Base-by-base conservation (phyloP, 1,140 invertebrate genomes). In the Cydia amplana region DNA sequence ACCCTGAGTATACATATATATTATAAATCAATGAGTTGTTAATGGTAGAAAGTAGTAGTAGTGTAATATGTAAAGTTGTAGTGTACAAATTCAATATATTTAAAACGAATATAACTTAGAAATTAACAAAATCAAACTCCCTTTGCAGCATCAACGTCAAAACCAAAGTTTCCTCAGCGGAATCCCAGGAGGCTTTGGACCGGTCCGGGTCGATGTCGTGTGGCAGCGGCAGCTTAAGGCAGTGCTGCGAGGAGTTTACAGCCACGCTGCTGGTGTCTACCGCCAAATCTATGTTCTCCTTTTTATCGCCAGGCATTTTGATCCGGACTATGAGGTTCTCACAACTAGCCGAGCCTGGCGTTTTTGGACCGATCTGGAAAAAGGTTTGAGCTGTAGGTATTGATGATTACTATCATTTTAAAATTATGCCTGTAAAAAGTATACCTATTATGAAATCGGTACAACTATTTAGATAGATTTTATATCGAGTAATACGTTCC, bases 91-190 rank as follows among this genome's bases (percentile, higher is more conserved):
- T n/a, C 5, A n/a, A 2, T 60, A 12, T 60, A 60, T 23, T 60
- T 23, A 23, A 23, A 60, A 23, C 16, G 16, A 20, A 75, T 40
- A 40, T 76, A 63, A 60, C 55, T 96, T 94, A 97, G 93, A 97
- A 98, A 93, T 98, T 98, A 40, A 98, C 91, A 85, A 94, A 95
- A 93, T 98, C 97, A 83, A 97, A 95, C 85, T 98, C 97, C 76
- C 97, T 93, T 46, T 93, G 90, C 82, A 98, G 93, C 43, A 93
- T 94, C 51, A 98, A 88, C 20, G 95, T 96, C 14, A 98, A 92
- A 78, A 94, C 93, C 55, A 98, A 92, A 20, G 93, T 95, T 75
- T 95, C 94, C 23, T 93, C 90, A n/a, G 95, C 93, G n/a, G 87
- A 79, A 85, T 97, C 94, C 95, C 96, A 98, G 80, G 96, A 94